These are phyloP conservation scores for Butastur rufipennis DNA, from an alignment of 2,113 vertebrate species.

Conservation along the genomic window DNA sequence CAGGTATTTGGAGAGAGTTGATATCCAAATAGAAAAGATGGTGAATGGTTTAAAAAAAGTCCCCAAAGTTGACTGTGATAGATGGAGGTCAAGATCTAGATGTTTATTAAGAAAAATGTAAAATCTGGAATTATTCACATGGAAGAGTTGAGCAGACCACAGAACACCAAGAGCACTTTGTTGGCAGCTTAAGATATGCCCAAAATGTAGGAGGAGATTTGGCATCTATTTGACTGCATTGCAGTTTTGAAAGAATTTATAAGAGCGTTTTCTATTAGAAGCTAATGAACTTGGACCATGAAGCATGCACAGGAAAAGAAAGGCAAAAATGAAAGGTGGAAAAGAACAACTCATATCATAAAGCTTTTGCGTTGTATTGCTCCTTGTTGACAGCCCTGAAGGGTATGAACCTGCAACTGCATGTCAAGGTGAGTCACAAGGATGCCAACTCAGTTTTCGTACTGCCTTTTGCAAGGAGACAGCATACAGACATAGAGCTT, in stretches of 20 bases:
- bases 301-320: not conserved
- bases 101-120: not conserved
- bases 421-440: not conserved
- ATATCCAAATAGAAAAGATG: not conserved
- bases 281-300: not conserved
- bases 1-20: not conserved
- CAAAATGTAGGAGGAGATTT: not conserved
- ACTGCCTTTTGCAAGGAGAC: not conserved
- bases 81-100: not conserved
- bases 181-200: not conserved
- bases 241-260: not conserved
- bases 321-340: not conserved
- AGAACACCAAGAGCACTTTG: not conserved
- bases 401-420: not conserved
- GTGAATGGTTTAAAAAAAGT: not conserved
- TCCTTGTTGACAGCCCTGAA: not conserved
- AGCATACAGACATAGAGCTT: not conserved
- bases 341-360: not conserved
- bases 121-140: not conserved
- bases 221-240: not conserved
- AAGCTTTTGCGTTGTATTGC: not conserved
- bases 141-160: not conserved
- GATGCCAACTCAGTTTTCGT: not conserved
- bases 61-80: not conserved
- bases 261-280: not conserved